Evolutionary conservation across 2,113 vertebrate species (phyloP), one percentile per base, ranked within the genome.

Genomic region (Chamaea fasciata): DNA sequence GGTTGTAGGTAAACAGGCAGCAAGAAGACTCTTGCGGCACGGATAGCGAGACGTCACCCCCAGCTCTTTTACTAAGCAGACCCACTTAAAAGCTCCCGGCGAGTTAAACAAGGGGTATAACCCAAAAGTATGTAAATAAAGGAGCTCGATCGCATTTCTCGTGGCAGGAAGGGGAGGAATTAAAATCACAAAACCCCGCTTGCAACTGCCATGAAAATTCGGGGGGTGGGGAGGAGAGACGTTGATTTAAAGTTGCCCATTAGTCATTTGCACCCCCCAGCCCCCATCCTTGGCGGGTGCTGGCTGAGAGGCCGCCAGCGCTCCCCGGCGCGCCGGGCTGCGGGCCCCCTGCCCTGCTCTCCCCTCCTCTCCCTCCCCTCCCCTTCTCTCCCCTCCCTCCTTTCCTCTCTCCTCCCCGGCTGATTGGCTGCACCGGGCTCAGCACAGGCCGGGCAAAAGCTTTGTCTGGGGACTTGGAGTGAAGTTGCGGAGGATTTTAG

Each of bases 391-490:
- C 56, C 44, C 42, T 53, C 64, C 49, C 62, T 47, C 53, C 30
- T 28, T 16, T 33, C 56, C 39, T 57, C 49, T 90, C 64, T 10
- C 26, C 67, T 73, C 47, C 59, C 49, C 59, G 98, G 98, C 97
- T 96, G 97, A 98, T 98, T 97, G 97, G 98, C 96, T 98, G 98
- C 97, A 87, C 95, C 81, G 92, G 89, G 86, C 96, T 96, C 94
- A 92, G 97, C 98, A 97, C 98, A 94, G 96, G 98, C 98, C 97
- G 96, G 98, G 97, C 95, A 37, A 49, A 84, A 96, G 97, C 98
- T 98, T 98, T 98, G 98, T 98, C 97, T 98, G 98, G 49, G 63
- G 33, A 97, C 97, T 98, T 97, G 97, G 89, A 97, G 98, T 75
- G 98, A 98, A 98, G 98, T 98, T 98, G 97, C 96, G 79, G 93